Conservation (phyloP, 2,797 vertebrate species). For the Crocidura indochinensis region DNA sequence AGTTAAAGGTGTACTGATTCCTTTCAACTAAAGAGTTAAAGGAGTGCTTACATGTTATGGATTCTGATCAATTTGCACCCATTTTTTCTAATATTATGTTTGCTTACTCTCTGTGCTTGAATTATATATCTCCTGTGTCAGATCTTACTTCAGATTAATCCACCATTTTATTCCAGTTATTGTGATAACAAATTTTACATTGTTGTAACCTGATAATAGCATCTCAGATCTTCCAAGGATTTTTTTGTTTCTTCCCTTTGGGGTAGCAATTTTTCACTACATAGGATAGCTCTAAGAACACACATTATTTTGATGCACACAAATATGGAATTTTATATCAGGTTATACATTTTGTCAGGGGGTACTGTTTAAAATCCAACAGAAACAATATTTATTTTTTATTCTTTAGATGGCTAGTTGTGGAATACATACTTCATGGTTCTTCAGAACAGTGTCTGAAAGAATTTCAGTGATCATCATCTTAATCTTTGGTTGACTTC, state of each 20-base stretch:
- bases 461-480: background rate
- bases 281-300: background rate
- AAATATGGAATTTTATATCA: background rate
- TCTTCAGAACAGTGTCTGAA: too few relatives aligned
- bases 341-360: background rate
- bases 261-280: background rate
- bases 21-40: constrained; percentile 5
- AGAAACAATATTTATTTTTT: background rate
- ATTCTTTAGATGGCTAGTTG: background rate
- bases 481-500: background rate
- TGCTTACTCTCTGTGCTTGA: background rate
- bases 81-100: constrained; percentile 22
- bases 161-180: background rate
- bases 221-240: background rate
- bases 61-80: background rate
- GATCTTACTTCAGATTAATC: background rate
- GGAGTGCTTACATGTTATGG: background rate
- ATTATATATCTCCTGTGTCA: background rate
- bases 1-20: too few relatives aligned
- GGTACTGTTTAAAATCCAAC: background rate
- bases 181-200: background rate
- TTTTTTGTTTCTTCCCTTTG: background rate
- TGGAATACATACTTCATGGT: background rate
- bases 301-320: background rate
- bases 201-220: background rate